A percentile compares a stretch with the other conserved stretches of the same genome.
phyloP scores from a whole-genome alignment of 2,797 vertebrate genomes.

The Petrocephalus schoutedeni region DNA sequence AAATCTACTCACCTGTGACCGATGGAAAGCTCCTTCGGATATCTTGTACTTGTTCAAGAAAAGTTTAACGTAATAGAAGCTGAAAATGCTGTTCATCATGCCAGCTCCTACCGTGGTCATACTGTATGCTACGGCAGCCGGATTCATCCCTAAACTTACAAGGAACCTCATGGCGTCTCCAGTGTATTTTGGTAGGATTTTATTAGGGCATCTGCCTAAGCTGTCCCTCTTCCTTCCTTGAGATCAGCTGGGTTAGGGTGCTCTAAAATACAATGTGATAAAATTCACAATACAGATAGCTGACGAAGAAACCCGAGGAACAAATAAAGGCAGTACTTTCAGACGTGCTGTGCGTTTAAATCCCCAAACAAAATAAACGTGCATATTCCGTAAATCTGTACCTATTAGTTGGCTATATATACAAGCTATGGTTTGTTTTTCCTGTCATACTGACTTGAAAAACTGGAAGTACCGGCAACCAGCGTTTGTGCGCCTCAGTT shows the following conservation, averaged over 20 bases:
- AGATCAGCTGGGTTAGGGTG: neutral
- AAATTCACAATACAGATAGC: neutral
- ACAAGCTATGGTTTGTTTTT: neutral
- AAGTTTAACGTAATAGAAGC: conserved; percentile 89
- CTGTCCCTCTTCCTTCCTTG: neutral
- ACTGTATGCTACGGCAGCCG: conserved; percentile 70
- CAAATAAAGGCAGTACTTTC: neutral
- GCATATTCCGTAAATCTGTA: neutral
- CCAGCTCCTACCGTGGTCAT: conserved; percentile 79
- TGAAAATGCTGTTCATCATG: conserved; percentile 87
- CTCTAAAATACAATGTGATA: neutral
- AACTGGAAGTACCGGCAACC: neutral
- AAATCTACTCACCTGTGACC: conserved; percentile 69
- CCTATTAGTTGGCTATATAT: neutral
- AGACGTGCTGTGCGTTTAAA: neutral
- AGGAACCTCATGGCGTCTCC: conserved; percentile 37
- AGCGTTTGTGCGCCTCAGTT: neutral
- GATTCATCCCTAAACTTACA: conserved; percentile 50
- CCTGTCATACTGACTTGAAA: neutral
- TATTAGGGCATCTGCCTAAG: neutral
- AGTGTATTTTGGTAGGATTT: neutral
- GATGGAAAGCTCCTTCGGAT: conserved; percentile 77
- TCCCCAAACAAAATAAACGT: neutral
- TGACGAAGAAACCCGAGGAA: neutral
- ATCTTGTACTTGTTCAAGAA: conserved; percentile 79